Base-by-base conservation (phyloP, 2,113 vertebrate genomes). In the Thunnus maccoyii region DNA sequence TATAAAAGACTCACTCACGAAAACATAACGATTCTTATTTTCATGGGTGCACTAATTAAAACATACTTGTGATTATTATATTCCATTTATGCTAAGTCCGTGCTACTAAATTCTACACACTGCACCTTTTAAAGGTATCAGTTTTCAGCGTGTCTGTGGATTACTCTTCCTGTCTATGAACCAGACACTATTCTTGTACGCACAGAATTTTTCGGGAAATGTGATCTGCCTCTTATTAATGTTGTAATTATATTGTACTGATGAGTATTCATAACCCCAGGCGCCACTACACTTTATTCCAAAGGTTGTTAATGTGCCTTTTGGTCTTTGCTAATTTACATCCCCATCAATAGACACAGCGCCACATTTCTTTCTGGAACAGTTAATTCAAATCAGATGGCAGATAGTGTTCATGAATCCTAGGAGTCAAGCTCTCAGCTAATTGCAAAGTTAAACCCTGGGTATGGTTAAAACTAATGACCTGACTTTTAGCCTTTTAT, bases 381-480 rank as follows among this genome's bases (percentile, higher is more conserved):
- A 67, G 30, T 80, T 85, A 4, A 72, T 84, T 86, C 50, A 61
- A 27, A 73, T 70, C 68, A 44, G 66, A 80, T 58, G 82, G 62
- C 46, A 48, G 62, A 75, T 70, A 57, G 69, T 13, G 61, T 82
- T 88, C 73, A n/a, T 56, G 67, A 76, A 71, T 65, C 74, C 30
- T 44, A 44, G 62, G 72, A 74, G 70, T 75, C 15, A 5, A 62
- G 70, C 63, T 77, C 57, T 64, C 48, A 2, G 70, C 66, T 88
- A 87, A 91, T 92, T 89, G 83, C 67, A 80, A 58, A 88, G 78
- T 75, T 69, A 64, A 50, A 76, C 51, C 61, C 25, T 52, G 46
- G 30, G 27, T 78, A 13, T 47, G 78, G 70, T 63, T 87, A 16
- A 86, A 54, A 52, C 48, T 78, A 79, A 89, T 86, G 72, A 86